Conservation (phyloP, 2,113 vertebrate genomes). For the Melospiza georgiana region DNA sequence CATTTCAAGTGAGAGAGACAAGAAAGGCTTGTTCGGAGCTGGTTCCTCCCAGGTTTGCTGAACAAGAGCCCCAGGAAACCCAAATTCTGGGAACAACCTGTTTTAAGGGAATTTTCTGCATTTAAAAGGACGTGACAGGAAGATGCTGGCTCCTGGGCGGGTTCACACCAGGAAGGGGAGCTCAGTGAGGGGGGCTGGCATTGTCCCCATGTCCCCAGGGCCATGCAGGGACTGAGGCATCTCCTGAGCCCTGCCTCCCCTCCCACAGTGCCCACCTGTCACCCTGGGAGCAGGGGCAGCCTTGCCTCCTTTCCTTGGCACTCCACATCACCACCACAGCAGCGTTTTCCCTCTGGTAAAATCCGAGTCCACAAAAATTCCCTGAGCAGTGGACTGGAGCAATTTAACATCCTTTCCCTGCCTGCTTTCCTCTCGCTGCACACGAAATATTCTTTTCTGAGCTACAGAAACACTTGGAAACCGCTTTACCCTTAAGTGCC, state of each 20-base stretch:
- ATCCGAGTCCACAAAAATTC: neutral
- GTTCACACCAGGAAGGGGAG: neutral
- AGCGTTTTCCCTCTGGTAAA: neutral
- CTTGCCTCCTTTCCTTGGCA: neutral
- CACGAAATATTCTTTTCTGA: neutral
- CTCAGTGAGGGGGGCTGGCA: neutral
- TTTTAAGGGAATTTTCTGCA: neutral
- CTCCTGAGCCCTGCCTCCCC: neutral
- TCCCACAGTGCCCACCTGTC: neutral
- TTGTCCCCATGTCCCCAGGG: rapidly evolving
- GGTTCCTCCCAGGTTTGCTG: neutral
- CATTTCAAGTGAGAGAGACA: neutral
- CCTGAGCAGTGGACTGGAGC: neutral
- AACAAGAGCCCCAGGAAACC: neutral
- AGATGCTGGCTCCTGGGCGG: neutral
- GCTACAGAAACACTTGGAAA: neutral
- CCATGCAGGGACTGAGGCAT: neutral
- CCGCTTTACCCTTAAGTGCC: neutral
- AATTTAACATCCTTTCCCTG: neutral
- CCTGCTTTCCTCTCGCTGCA: neutral
- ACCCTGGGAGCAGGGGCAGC: neutral
- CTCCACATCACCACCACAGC: neutral
- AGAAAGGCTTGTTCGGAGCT: neutral
- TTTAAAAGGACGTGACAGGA: neutral
- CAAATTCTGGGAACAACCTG: neutral